Evolutionary conservation across 2,113 vertebrate species (phyloP).

Genomic region (Spermophilus dauricus): DNA sequence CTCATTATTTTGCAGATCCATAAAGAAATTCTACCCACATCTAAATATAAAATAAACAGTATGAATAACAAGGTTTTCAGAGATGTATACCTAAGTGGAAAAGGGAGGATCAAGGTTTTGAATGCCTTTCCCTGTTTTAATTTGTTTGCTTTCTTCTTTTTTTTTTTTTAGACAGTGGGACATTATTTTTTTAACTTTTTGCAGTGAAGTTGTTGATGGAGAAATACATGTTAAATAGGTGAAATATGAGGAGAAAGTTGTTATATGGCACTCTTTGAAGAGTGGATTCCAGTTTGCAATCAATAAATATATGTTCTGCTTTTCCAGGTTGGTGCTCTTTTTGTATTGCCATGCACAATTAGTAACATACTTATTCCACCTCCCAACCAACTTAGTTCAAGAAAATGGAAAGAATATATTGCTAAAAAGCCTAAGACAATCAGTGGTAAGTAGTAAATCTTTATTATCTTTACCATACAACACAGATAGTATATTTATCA

Average conservation of each 20-base stretch:
- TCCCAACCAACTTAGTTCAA: conserved; percentile 92
- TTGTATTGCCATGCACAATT: conserved; percentile 93
- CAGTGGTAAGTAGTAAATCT: conserved; percentile 87
- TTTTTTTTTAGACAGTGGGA: not conserved
- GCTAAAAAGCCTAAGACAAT: conserved; percentile 92
- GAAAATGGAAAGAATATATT: conserved; percentile 96
- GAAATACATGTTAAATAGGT: not conserved
- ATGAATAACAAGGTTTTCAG: not conserved
- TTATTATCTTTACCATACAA: not conserved
- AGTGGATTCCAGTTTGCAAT: not conserved
- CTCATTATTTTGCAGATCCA: not conserved
- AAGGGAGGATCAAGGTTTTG: not conserved
- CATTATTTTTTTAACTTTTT: not conserved
- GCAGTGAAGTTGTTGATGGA: not conserved
- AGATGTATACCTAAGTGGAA: not conserved
- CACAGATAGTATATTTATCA: not conserved
- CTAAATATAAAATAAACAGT: not conserved
- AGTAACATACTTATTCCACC: conserved; percentile 89
- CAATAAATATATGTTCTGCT: not conserved
- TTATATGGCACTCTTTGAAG: not conserved
- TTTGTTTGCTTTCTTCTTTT: not conserved
- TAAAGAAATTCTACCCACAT: not conserved
- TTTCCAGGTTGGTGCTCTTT: conserved; percentile 94
- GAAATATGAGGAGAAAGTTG: not conserved
- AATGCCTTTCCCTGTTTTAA: not conserved